Evolutionary conservation across 2,888 invertebrate species (phyloP), one percentile per base, ranked within the genome.

Genomic region (Pachymerium ferrugineum): DNA sequence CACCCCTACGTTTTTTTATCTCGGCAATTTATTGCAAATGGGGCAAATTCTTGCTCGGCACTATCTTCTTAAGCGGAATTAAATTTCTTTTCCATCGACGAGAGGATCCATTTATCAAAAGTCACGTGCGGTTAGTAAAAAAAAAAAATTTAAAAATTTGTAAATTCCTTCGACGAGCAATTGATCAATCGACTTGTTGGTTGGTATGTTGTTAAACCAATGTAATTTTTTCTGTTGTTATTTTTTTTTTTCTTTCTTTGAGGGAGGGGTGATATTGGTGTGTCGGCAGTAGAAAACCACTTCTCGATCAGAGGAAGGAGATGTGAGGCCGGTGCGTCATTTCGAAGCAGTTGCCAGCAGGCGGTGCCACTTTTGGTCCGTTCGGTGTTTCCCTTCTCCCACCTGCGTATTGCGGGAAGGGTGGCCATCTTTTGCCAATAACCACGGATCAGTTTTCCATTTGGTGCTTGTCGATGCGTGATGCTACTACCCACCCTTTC

Each of bases 21-120:
- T 54, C 16, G 47, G 47, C 19, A 54, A 54, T 54, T 54, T 54
- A 54, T 54, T 54, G 47, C 47, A 54, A 54, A 54, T 54, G 47
- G 47, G 47, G 47, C 47, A 54, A 54, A 54, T 54, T 54, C 47
- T 54, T 54, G 47, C 47, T 54, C 47, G 47, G 47, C 22, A 54
- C 47, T 54, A 54, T 54, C 47, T 54, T 54, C 47, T 54, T 54
- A 54, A 54, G 47, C 47, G 47, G 47, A 54, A 54, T 54, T 54
- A 54, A 54, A 54, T 54, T 54, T 54, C 47, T 54, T 54, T 54
- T 19, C 47, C 47, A 54, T 54, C 47, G 47, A 54, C 47, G 47
- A 54, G 22, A 54, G 47, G 47, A 22, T 22, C 19, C 47, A 54
- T 54, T 54, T 54, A 54, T 54, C 47, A 54, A 54, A 54, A 54